Conservation (phyloP, 2,888 invertebrate species). For the Ctena decussata region DNA sequence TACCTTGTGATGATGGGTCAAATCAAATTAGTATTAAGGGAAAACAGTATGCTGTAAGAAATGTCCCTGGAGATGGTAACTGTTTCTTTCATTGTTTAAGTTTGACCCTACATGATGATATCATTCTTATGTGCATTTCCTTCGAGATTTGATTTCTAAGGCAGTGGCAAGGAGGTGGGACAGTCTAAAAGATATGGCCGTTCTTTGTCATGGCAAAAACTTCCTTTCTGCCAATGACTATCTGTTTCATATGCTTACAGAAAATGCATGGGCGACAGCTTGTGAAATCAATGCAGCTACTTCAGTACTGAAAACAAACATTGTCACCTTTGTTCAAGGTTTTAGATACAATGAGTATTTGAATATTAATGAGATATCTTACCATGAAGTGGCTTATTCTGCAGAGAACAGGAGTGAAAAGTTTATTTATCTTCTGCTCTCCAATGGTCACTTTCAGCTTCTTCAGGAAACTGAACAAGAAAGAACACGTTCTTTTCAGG, state of each 20-base stretch:
- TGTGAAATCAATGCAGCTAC: slow-evolving; percentile 23
- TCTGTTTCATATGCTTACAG: not conserved
- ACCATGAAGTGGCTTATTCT: too few relatives aligned
- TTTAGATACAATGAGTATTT: too few relatives aligned
- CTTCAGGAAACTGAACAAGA: too few relatives aligned
- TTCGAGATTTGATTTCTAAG: too few relatives aligned
- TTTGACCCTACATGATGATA: too few relatives aligned
- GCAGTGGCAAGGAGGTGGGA: not conserved
- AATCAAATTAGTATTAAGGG: too few relatives aligned
- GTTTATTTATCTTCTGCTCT: too few relatives aligned
- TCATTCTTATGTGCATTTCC: too few relatives aligned
- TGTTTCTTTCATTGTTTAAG: slow-evolving; percentile 16
- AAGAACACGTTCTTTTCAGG: too few relatives aligned
- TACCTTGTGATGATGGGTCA: too few relatives aligned
- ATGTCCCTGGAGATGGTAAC: slow-evolving; percentile 24
- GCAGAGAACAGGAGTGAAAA: too few relatives aligned
- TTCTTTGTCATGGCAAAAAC: not conserved
- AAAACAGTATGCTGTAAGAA: not conserved
- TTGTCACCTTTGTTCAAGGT: not conserved
- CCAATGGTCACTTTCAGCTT: not conserved
- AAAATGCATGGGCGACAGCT: slow-evolving; percentile 16
- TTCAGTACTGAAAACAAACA: slow-evolving; percentile 12
- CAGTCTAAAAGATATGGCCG: not conserved
- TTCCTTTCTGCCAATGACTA: not conserved
- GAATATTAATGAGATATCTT: too few relatives aligned